phyloP scores from a whole-genome alignment of 2,888 invertebrate species.

The Argyresthia goedartella region DNA sequence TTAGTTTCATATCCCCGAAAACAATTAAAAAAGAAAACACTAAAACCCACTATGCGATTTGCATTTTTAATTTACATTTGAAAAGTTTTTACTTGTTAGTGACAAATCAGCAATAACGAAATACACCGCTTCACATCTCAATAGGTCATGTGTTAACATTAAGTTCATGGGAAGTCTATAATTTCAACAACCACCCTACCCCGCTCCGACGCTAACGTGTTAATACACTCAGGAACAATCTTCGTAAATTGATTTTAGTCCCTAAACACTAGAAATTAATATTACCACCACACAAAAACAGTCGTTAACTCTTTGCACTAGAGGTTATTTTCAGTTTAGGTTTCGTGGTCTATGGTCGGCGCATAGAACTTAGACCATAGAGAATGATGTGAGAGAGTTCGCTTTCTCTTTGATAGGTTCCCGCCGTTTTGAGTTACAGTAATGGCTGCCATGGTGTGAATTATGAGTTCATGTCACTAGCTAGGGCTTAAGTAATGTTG shows the following conservation, averaged over 20 bases:
- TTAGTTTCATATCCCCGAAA: no score
- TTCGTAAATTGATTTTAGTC: constrained; percentile 54
- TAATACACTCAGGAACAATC: constrained; percentile 52
- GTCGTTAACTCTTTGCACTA: not conserved
- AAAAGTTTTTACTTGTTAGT: no score
- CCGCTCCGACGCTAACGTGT: constrained; percentile 44
- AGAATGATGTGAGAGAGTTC: constrained; percentile 62
- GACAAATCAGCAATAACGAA: no score
- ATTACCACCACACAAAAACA: not conserved
- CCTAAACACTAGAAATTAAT: constrained; percentile 8
- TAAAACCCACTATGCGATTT: no score
- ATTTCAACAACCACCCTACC: no score
- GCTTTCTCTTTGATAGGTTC: constrained; percentile 65
- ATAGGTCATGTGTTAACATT: no score
- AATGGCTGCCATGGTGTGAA: constrained; percentile 54
- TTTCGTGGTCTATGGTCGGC: constrained; percentile 25
- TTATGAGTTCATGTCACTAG: constrained; percentile 55
- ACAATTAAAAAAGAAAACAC: no score
- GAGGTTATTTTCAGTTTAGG: not conserved
- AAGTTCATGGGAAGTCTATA: no score
- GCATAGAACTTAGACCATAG: constrained; percentile 43
- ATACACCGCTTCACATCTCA: no score
- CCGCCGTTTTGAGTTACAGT: constrained; percentile 67
- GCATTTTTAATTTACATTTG: no score
- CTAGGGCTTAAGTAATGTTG: constrained; percentile 51